Base-by-base conservation (phyloP, 1,140 invertebrate species). In the Pseudachorutes palmiensis region DNA sequence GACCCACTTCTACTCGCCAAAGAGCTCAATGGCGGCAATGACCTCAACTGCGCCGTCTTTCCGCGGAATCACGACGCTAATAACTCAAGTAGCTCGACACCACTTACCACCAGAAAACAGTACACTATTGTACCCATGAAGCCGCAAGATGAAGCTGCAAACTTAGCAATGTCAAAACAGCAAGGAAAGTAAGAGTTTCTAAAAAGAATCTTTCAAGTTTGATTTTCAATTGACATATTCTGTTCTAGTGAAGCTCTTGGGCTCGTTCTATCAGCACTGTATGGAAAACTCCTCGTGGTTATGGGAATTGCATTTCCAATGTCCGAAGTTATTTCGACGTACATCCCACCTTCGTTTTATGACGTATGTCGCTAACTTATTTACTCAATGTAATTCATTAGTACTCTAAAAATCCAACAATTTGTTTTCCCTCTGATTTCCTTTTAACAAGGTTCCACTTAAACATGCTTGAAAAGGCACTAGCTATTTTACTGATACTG, bases 301-400 rank as follows among this genome's bases (percentile, higher is more conserved):
- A 92, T 95, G 88, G 94, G 93, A 28, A 86, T 92, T 73, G 92
- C 91, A 5, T 93, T 97, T 81, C 93, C 93, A 57, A 90, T 95
- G 67, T 88, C 90, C 48, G 90, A 93, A 83, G 90, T 93, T 61
- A 92, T 92, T 74, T 92, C 90, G 28, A 89, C 89, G 22, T 90
- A 90, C 77, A 90, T 93, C 76, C 90, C 90, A 75, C 88, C 89
- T 51, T 91, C 89, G 1, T 92, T 90, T 78, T 93, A 92, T 79
- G 89, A 92, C 83, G 89, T 88, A 76, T 79, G 78, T 66, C 84
- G 32, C 55, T 58, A 5, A 61, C n/a, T 61, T 61, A 14, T 14
- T 33, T 61, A 32, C 33, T 63, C 5, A 28, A 2, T 12, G 49
- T 30, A 64, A 82, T 82, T 58, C 81, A n/a, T n/a, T n/a, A n/a